Base-by-base conservation (phyloP, 2,797 vertebrate genomes). In the Podargus strigoides region DNA sequence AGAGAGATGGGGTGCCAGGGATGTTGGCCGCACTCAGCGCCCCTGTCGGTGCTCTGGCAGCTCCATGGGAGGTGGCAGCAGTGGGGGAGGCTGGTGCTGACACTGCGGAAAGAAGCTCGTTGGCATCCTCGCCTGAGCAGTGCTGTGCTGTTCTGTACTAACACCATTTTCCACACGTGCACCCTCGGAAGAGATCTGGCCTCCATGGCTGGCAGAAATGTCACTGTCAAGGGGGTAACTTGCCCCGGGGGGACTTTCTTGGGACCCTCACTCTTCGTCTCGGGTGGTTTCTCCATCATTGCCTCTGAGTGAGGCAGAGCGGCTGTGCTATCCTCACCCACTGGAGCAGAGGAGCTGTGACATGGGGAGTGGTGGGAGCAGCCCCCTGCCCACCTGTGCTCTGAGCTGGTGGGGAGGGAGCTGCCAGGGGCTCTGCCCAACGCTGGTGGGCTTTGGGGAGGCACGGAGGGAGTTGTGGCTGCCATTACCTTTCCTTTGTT, bases 401-500 rank as follows among this genome's bases (percentile, higher is more conserved):
- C 47, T 0, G 0, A 10, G 53, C 53, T 0, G 4, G 77, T 0
- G 8, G 89, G 58, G 28, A 55, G 14, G 66, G 83, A 75, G 70
- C 82, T 91, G 77, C 44, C 3, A 0, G 50, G 53, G 37, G 73
- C 81, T 64, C 44, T 93, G 88, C 56, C 69, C 79, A 59, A 52
- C 2, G 0, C 77, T 46, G 13, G 32, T 4, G 30, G 79, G 87
- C 50, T 85, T 36, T 2, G 28, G 69, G 58, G 41, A n/a, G 39
- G 50, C 49, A 63, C 6, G 6, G 76, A 83, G 42, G 62, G 60
- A 77, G 83, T 26, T 34, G 59, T 76, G 89, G 60, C 85, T 94
- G 87, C 92, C 79, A 11, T 81, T 86, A 46, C 69, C 81, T 95
- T 96, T 82, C 95, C 81, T 93, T 93, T 74, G 80, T 95, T 83